A percentile compares a stretch with the other conserved stretches of the same genome.
These are phyloP conservation scores for Podargus strigoides DNA, from an alignment of 2,797 vertebrate genomes.

Conservation along the genomic window DNA sequence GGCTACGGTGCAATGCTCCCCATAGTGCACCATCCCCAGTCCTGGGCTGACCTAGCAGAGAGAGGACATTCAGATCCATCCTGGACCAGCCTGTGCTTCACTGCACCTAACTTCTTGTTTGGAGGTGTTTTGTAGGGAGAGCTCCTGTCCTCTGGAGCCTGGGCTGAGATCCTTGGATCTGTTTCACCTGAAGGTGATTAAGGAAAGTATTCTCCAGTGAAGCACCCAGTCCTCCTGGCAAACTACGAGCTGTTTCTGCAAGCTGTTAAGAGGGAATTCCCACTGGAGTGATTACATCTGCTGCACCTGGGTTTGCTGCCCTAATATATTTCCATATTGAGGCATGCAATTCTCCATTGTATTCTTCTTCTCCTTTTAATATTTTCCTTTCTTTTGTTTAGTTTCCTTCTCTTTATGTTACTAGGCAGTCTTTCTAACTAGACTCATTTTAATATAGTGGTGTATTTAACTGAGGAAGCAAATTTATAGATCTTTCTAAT, in stretches of 20 bases:
- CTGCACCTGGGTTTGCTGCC: neutral
- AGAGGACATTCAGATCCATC: neutral
- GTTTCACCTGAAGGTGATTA: neutral
- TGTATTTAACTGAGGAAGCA: neutral
- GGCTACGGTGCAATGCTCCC: neutral
- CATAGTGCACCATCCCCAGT: no score
- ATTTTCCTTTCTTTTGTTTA: neutral
- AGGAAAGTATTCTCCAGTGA: neutral
- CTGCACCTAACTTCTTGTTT: neutral
- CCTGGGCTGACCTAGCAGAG: rapidly evolving
- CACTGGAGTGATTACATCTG: neutral
- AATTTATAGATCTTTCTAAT: neutral
- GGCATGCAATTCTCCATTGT: neutral
- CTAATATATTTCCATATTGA: neutral
- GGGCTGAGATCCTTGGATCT: neutral
- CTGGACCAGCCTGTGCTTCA: neutral
- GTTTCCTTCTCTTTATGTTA: neutral
- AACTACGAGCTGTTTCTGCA: neutral
- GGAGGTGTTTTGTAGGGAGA: neutral
- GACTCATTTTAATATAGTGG: neutral
- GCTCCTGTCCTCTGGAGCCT: neutral
- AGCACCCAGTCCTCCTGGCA: neutral
- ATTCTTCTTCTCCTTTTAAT: neutral
- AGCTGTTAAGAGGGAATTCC: neutral
- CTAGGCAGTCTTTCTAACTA: neutral